A percentile compares a stretch with the other conserved stretches of the same genome.
Conservation (phyloP, 2,797 vertebrate species). For the Alfaro cultratus region DNA sequence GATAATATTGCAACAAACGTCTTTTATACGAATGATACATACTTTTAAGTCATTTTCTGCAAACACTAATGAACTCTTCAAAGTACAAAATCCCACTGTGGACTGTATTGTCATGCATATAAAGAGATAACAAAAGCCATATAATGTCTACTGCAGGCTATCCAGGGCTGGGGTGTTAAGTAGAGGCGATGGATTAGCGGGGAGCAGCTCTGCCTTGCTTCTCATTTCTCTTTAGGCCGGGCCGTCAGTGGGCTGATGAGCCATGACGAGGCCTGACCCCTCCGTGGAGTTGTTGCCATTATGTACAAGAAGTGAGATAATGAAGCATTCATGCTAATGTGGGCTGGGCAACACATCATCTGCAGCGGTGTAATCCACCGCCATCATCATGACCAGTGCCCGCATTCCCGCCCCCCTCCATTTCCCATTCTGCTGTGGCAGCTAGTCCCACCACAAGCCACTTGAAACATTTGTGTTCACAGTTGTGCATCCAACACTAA, state of each 20-base stretch:
- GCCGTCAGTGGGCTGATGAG: conserved; percentile 86
- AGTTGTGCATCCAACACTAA: not conserved
- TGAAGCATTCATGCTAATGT: conserved; percentile 88
- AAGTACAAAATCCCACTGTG: conserved; percentile 18
- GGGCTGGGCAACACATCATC: conserved; percentile 73
- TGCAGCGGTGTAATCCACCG: conserved; percentile 71
- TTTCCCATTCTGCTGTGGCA: conserved; percentile 21
- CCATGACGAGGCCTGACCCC: conserved; percentile 84
- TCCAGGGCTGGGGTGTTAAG: conserved; percentile 73
- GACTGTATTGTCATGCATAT: conserved; percentile 38
- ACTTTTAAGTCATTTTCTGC: not conserved
- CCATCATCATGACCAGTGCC: conserved; percentile 60
- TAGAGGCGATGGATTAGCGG: conserved; percentile 83
- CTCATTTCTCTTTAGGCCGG: conserved; percentile 80
- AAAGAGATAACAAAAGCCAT: conserved; percentile 61
- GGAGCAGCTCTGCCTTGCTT: conserved; percentile 72
- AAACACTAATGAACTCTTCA: conserved; percentile 24
- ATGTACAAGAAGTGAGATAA: conserved; percentile 87
- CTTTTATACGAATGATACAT: not conserved
- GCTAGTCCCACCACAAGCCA: conserved; percentile 34
- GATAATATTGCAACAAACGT: not conserved
- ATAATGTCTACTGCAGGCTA: conserved; percentile 58
- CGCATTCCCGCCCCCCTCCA: conserved; percentile 36
- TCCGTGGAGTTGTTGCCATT: conserved; percentile 85
- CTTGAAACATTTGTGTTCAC: conserved; percentile 27